A percentile compares a stretch with the other conserved stretches of the same genome.
phyloP scores from a whole-genome alignment of 2,113 vertebrate species.

The Pleuronectes platessa region DNA sequence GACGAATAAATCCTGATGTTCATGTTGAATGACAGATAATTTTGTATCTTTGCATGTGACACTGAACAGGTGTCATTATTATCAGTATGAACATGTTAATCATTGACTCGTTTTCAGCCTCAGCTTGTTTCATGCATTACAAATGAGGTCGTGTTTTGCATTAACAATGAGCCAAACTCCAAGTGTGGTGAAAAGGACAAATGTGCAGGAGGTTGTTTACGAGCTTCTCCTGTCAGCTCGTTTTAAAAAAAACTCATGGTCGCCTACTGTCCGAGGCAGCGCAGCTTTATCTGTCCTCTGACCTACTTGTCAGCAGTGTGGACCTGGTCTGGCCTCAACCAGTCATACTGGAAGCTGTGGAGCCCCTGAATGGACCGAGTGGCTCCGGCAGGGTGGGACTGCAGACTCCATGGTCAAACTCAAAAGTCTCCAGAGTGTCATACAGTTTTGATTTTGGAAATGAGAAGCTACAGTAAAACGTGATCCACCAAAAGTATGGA shows the following conservation, averaged over 20 bases:
- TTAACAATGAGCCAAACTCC: constrained; percentile 4
- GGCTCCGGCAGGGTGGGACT: constrained; percentile 1
- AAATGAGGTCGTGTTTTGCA: background rate
- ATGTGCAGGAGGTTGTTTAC: background rate
- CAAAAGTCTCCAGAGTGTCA: background rate
- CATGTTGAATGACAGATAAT: background rate
- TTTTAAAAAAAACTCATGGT: background rate
- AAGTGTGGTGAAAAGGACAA: background rate
- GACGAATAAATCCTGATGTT: background rate
- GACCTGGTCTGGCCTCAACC: constrained; percentile 11
- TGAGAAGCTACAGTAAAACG: background rate
- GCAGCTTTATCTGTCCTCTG: constrained; percentile 5
- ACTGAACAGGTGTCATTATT: background rate
- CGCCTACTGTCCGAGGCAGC: background rate
- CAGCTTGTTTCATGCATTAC: constrained; percentile 4
- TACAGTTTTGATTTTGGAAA: no score
- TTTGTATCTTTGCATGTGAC: background rate
- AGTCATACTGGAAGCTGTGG: constrained; percentile 18
- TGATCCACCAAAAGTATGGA: background rate
- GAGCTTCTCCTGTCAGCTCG: background rate
- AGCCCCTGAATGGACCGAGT: background rate
- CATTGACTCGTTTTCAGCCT: constrained; percentile 27
- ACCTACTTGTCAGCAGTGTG: constrained; percentile 16
- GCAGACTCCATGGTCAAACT: background rate
- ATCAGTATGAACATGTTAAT: constrained; percentile 25